Percentiles rank a stretch among this genome's conserved stretches.
These are phyloP conservation scores for Lycaena phlaeas DNA, from an alignment of 2,888 invertebrate species.

Conservation along the genomic window DNA sequence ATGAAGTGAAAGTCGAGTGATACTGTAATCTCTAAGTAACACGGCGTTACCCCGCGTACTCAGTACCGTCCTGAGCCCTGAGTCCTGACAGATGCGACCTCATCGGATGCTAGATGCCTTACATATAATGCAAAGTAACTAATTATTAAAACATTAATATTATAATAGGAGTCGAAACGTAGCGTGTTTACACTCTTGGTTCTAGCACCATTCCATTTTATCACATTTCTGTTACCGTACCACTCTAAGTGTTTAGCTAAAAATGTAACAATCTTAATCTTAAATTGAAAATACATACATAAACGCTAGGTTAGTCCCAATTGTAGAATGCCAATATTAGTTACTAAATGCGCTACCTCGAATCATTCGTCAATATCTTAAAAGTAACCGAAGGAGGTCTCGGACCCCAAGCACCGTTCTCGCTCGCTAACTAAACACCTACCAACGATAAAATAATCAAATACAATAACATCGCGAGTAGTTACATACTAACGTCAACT, in stretches of 20 bases:
- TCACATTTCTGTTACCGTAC: conserved; percentile 75
- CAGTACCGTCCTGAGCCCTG: conserved; percentile 36
- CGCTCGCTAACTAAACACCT: conserved; percentile 51
- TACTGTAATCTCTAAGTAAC: conserved; percentile 69
- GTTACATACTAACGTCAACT: conserved; percentile 37
- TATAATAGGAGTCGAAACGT: conserved; percentile 72
- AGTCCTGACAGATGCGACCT: conserved; percentile 53
- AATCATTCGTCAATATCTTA: conserved; percentile 50
- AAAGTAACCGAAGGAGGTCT: conserved; percentile 62
- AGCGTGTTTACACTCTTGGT: conserved; percentile 73
- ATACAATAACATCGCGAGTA: conserved; percentile 46
- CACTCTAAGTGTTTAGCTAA: conserved; percentile 75
- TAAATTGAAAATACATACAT: conserved; percentile 70
- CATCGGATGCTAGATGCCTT: conserved; percentile 68
- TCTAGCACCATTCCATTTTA: conserved; percentile 75
- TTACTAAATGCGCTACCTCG: conserved; percentile 69
- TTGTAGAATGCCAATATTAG: conserved; percentile 74
- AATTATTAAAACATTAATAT: conserved; percentile 66
- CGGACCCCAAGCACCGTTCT: conserved; percentile 58
- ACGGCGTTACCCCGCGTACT: conserved; percentile 19
- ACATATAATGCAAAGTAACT: conserved; percentile 63
- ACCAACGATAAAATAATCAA: conserved; percentile 61
- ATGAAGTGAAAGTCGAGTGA: conserved; percentile 65
- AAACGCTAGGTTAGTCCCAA: conserved; percentile 75
- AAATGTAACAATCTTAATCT: conserved; percentile 73